Percentiles rank a stretch among this genome's conserved stretches.
Evolutionary conservation across 2,113 vertebrate species (phyloP).

Genomic region (Gymnocephalus cernua): DNA sequence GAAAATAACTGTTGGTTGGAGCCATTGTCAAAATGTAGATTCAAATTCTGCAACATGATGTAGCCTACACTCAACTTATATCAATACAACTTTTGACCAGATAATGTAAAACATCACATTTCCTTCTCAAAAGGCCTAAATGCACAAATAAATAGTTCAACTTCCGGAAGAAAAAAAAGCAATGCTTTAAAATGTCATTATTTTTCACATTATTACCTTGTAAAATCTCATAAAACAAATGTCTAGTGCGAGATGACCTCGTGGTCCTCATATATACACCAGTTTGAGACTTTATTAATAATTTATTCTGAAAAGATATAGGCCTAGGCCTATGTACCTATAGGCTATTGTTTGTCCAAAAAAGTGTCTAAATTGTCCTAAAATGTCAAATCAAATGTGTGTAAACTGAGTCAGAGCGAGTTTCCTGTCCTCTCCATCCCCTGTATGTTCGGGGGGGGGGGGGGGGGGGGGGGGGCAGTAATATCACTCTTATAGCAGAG

Average conservation of each 20-base stretch:
- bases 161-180: not conserved
- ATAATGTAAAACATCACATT: slow-evolving; percentile 6
- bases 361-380: not conserved
- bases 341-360: not conserved
- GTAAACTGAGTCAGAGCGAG: not conserved
- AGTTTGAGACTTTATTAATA: not conserved
- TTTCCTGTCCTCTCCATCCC: slow-evolving; percentile 5
- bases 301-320: not conserved
- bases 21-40: not conserved
- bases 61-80: too few species aligned
- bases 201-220: not conserved
- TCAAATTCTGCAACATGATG: not conserved
- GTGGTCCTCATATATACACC: not conserved
- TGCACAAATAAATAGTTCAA: not conserved
- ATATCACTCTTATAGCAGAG: slow-evolving; percentile 83
- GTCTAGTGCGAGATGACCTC: not conserved
- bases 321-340: too few species aligned
- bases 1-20: not conserved
- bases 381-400: not conserved
- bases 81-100: not conserved
- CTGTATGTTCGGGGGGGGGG: not conserved
- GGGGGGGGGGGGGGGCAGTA: slow-evolving; percentile 26
- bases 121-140: not conserved
- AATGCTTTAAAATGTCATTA: not conserved
- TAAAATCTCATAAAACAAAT: not conserved